A percentile compares a stretch with the other conserved stretches of the same genome.
Evolutionary conservation across 2,888 invertebrate genomes (phyloP).

Genomic region (Tipula confusa): DNA sequence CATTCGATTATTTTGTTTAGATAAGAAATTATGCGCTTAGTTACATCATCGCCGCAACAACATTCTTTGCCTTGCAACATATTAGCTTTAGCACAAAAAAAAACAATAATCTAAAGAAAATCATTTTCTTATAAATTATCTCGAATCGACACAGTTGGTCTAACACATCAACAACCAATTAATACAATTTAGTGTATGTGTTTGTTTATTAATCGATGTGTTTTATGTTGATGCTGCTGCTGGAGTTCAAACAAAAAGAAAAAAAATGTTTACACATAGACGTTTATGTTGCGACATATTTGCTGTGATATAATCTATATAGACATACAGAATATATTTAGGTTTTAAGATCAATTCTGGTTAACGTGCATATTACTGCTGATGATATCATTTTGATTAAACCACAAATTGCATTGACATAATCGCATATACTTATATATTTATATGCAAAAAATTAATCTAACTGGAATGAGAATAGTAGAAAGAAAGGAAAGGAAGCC

Average conservation of each 20-base stretch:
- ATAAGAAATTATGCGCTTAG: slow-evolving; percentile 8
- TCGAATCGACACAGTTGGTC: background rate
- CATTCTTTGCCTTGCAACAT: background rate
- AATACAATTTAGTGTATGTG: background rate
- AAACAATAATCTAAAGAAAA: background rate
- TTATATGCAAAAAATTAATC: too few relatives aligned
- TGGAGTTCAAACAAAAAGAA: background rate
- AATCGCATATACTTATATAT: background rate
- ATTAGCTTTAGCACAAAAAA: background rate
- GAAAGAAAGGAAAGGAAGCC: slow-evolving; percentile 8
- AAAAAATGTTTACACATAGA: background rate
- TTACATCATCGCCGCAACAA: background rate
- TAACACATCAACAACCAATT: slow-evolving; percentile 7
- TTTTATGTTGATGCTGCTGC: background rate
- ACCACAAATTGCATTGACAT: background rate
- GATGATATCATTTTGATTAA: background rate
- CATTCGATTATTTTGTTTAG: slow-evolving; percentile 20
- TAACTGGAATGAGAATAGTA: background rate
- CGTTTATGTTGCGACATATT: background rate
- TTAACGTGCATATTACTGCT: background rate
- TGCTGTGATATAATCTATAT: background rate
- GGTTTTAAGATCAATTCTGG: background rate
- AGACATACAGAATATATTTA: background rate
- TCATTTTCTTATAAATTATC: background rate
- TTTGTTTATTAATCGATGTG: background rate